Conservation (phyloP, 2,797 vertebrate genomes). For the Iguana delicatissima region DNA sequence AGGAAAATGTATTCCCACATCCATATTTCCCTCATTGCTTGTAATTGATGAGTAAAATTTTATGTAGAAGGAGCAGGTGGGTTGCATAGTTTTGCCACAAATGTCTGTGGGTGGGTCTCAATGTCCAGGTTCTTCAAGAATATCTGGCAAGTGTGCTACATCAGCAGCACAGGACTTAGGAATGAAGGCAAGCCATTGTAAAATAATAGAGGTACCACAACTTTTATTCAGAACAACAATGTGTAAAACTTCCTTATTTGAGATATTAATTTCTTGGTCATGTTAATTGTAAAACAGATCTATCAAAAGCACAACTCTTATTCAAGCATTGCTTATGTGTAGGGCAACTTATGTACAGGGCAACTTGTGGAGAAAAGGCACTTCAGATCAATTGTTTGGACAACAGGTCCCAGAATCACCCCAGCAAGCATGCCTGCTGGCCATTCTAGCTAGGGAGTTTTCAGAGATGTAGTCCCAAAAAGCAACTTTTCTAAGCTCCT, state of each 20-base stretch:
- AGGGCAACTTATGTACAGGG: background rate
- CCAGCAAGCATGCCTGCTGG: too few relatives aligned
- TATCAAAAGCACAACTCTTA: background rate
- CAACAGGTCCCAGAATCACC: background rate
- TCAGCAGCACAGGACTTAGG: background rate
- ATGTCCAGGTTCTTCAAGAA: slow-evolving; percentile 33
- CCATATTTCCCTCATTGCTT: too few relatives aligned
- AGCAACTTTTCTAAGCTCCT: background rate
- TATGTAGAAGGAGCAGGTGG: slow-evolving; percentile 2
- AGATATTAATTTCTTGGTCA: background rate
- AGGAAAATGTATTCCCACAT: too few relatives aligned
- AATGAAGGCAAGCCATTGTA: background rate
- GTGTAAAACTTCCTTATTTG: background rate
- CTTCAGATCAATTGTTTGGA: background rate
- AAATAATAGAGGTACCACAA: background rate
- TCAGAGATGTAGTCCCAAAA: too few relatives aligned
- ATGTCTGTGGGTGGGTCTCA: slow-evolving; percentile 61
- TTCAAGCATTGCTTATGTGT: background rate
- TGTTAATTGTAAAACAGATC: too few relatives aligned
- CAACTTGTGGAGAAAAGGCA: background rate
- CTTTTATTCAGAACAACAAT: background rate
- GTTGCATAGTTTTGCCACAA: slow-evolving; percentile 60
- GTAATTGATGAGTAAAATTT: slow-evolving; percentile 42
- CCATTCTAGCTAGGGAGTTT: too few relatives aligned
- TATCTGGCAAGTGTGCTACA: background rate